Evolutionary conservation across 2,888 invertebrate genomes (phyloP).

Genomic region (Epinotia demarniana): DNA sequence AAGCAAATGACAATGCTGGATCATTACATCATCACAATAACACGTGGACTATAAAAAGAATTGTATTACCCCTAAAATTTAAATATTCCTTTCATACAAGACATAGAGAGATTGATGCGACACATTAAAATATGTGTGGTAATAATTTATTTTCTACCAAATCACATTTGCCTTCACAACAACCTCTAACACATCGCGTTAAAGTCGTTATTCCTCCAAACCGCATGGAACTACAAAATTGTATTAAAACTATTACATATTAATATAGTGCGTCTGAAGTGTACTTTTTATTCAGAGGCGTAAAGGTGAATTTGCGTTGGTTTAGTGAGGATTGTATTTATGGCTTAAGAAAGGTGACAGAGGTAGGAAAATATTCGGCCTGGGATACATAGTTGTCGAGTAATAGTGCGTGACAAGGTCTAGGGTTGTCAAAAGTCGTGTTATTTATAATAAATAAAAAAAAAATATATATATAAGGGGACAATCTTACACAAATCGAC

Average conservation of each 20-base stretch:
- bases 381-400: slow-evolving; percentile 74
- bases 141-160: slow-evolving; percentile 61
- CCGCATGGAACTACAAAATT: slow-evolving; percentile 46
- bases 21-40: slow-evolving; percentile 54
- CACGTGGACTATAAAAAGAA: slow-evolving; percentile 64
- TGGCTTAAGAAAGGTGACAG: slow-evolving; percentile 73
- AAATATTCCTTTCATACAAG: slow-evolving; percentile 71
- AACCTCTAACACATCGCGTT: slow-evolving; percentile 34
- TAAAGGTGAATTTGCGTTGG: slow-evolving; percentile 53
- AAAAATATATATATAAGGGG: no score
- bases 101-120: slow-evolving; percentile 70
- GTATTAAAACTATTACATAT: slow-evolving; percentile 48
- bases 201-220: slow-evolving; percentile 49
- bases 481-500: no score
- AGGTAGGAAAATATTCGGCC: slow-evolving; percentile 79
- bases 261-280: slow-evolving; percentile 28
- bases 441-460: no score
- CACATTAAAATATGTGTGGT: slow-evolving; percentile 68
- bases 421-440: slow-evolving; percentile 63
- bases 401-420: slow-evolving; percentile 74
- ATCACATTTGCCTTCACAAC: slow-evolving; percentile 42
- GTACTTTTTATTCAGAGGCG: slow-evolving; percentile 46
- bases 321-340: slow-evolving; percentile 26
- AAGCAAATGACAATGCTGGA: slow-evolving; percentile 3
- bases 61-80: slow-evolving; percentile 69